A percentile compares a stretch with the other conserved stretches of the same genome.
Conservation (phyloP, 2,797 vertebrate species). For the Ibycter americanus region DNA sequence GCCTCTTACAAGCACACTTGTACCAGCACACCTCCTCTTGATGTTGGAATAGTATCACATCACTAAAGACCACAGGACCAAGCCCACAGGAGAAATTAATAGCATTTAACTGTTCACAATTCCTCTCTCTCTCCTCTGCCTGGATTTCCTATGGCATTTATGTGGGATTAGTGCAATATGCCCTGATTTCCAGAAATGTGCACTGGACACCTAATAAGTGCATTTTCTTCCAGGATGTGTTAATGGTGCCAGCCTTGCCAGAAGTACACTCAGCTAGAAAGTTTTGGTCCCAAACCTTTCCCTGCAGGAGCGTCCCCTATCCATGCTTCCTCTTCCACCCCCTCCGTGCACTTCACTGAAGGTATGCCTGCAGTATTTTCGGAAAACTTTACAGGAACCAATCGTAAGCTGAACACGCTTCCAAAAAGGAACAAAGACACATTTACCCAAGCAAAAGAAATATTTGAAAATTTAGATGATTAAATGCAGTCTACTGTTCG, state of each 20-base stretch:
- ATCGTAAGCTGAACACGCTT: background rate
- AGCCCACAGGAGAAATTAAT: background rate
- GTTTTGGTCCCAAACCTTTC: background rate
- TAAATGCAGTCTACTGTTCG: constrained; percentile 32
- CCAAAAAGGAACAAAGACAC: constrained; percentile 10
- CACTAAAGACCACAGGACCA: background rate
- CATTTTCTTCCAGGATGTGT: background rate
- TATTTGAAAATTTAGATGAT: constrained; percentile 43
- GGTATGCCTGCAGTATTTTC: background rate
- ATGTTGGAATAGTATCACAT: background rate
- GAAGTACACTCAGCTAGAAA: background rate
- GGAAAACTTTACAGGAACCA: background rate
- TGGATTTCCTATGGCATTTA: background rate
- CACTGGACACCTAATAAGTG: background rate
- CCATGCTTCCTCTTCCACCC: background rate
- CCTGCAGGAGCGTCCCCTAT: background rate
- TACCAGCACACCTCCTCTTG: background rate
- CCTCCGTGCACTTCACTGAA: background rate
- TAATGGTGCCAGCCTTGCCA: background rate
- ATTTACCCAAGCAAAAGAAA: constrained; percentile 36
- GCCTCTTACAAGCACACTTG: background rate
- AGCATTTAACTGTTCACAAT: background rate
- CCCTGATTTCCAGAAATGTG: background rate
- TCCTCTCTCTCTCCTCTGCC: background rate
- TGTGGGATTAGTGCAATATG: background rate